phyloP scores from a whole-genome alignment of 2,113 vertebrate species.

The Brachyhypopomus occidentalis region DNA sequence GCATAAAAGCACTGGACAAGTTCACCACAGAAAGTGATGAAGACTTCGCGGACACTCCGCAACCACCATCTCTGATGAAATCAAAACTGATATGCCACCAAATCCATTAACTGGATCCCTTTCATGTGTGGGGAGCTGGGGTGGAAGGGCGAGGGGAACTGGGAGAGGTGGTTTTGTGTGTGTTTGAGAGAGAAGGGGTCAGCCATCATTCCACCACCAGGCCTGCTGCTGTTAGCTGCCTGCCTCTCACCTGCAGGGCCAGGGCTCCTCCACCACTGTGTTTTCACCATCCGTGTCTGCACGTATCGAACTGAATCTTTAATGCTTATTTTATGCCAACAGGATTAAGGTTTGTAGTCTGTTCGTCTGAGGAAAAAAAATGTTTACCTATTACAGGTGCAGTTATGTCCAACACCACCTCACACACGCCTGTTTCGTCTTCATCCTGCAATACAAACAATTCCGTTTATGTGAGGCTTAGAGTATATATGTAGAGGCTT shows the following conservation, averaged over 20 bases:
- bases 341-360: background rate
- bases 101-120: background rate
- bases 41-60: slow-evolving; percentile 34
- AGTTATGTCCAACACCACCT: too few relatives aligned
- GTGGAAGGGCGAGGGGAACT: slow-evolving; percentile 7
- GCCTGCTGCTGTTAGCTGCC: slow-evolving; percentile 67
- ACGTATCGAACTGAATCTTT: background rate
- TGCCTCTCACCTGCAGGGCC: slow-evolving; percentile 48
- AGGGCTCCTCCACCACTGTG: background rate
- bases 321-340: background rate
- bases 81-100: background rate
- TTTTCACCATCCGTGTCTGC: slow-evolving; percentile 23
- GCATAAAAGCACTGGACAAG: slow-evolving; percentile 13
- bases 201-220: slow-evolving; percentile 53
- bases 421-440: background rate
- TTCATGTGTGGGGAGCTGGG: background rate
- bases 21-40: slow-evolving; percentile 48
- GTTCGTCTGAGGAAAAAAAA: background rate
- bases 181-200: slow-evolving; percentile 37
- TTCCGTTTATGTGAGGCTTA: background rate
- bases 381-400: background rate
- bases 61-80: slow-evolving; percentile 24
- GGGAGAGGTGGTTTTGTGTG: slow-evolving; percentile 29
- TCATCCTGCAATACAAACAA: background rate
- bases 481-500: too few relatives aligned